Evolutionary conservation across 2,888 invertebrate species (phyloP), one percentile per base, ranked within the genome.

Genomic region (Eubasilissa splendida): DNA sequence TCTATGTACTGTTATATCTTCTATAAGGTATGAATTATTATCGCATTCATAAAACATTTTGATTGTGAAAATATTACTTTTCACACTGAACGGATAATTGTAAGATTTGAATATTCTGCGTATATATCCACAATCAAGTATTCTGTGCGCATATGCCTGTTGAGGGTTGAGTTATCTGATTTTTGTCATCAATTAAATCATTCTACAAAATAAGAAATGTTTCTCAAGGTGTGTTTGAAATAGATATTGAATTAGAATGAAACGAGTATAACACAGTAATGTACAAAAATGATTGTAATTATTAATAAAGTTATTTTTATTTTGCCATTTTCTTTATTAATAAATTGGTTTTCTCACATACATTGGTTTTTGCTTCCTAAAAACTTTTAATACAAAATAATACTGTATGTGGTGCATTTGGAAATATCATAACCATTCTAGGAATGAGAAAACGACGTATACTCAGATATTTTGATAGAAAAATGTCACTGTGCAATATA

Each of bases 1-100:
- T 10, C 42, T 42, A n/a, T n/a, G 58, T 58, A 58, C 56, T 58
- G 71, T 73, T 42, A 33, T 73, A 58, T 73, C 71, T 73, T 73
- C n/a, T 56, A 11, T 54, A 73, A 73, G 71, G 42, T 73, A 73
- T 33, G 54, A 56, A 73, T 56, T 56, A 56, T 73, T 3, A 12
- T 11, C 14, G 8, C 14, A 65, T 68, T 14, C 50, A 33, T 68
- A 10, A 50, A 42, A 68, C 50, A 52, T 68, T 68, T 68, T 42
- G 50, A 14, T 50, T 52, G 33, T 66, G 7, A 50, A 68, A 68
- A 50, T 52, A 8, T n/a, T 10, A 68, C 50, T 68, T 50, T 42
- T n/a, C 68, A 68, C 14, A 12, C 4, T 52, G 50, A 50, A 68
- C 3, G 33, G 11, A 12, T 63, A 63, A 33, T 33, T 33, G 8